These are phyloP conservation scores for Takifugu rubripes DNA, from an alignment of 2,797 vertebrate genomes.

Conservation along the genomic window DNA sequence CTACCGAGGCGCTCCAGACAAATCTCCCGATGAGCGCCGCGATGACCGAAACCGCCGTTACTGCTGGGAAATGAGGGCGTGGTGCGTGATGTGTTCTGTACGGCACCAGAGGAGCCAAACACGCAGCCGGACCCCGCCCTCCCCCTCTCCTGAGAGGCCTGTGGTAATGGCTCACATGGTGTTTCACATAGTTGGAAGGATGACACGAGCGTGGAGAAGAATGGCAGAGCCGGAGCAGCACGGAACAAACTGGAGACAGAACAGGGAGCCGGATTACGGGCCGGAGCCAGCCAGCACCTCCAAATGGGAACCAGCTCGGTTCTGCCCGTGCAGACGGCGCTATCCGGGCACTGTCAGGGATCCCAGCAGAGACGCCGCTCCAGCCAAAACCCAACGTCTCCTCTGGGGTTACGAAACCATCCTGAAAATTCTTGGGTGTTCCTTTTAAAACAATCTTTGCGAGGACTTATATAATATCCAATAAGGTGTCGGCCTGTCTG, in stretches of 20 bases:
- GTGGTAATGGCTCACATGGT: conserved; percentile 52
- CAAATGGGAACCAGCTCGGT: conserved; percentile 64
- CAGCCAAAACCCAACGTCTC: conserved; percentile 63
- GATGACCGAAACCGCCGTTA: conserved; percentile 16
- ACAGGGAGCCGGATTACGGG: conserved; percentile 68
- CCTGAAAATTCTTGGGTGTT: conserved; percentile 66
- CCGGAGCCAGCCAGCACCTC: conserved; percentile 63
- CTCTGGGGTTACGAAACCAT: conserved; percentile 43
- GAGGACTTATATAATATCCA: conserved; percentile 53
- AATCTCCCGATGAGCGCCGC: conserved; percentile 31
- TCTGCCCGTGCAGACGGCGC: conserved; percentile 66
- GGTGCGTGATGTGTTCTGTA: conserved; percentile 35
- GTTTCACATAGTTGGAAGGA: conserved; percentile 67
- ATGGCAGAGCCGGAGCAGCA: conserved; percentile 51
- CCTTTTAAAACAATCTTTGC: conserved; percentile 58
- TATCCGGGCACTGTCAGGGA: conserved; percentile 59
- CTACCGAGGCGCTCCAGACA: conserved; percentile 16
- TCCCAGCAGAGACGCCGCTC: conserved; percentile 44
- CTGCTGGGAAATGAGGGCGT: conserved; percentile 20
- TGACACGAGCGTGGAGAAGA: conserved; percentile 59
- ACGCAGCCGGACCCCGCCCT: conserved; percentile 39
- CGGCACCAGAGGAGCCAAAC: conserved; percentile 33
- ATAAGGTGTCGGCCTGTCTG: conserved; percentile 42
- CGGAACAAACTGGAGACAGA: conserved; percentile 68
- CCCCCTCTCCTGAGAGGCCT: conserved; percentile 38